Conservation (phyloP, 2,888 invertebrate genomes). For the Drosophila testacea region DNA sequence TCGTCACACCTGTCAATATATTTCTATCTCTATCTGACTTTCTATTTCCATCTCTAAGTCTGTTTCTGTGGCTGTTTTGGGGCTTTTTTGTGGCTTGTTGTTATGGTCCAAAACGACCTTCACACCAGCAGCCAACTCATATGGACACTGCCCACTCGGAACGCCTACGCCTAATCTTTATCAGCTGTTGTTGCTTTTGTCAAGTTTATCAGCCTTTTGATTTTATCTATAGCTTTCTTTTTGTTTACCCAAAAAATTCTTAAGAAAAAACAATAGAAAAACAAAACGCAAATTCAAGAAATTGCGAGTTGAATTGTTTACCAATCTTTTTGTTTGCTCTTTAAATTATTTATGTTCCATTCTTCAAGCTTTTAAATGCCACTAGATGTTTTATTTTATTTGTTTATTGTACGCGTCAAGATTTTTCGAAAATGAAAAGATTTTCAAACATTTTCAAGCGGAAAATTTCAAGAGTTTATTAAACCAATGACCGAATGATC, state of each 20-base stretch:
- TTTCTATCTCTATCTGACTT: neutral
- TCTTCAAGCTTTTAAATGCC: slow-evolving; percentile 12
- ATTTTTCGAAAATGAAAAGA: neutral
- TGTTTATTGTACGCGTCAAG: neutral
- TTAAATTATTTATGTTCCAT: slow-evolving; percentile 25
- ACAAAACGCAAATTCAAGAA: slow-evolving; percentile 24
- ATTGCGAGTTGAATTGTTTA: slow-evolving; percentile 34
- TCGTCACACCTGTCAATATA: slow-evolving; percentile 28
- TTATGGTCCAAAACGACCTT: slow-evolving; percentile 41
- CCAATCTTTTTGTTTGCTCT: slow-evolving; percentile 17
- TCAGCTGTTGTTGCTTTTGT: slow-evolving; percentile 20
- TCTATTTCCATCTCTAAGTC: neutral
- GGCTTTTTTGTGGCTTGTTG: slow-evolving; percentile 5
- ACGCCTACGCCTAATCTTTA: slow-evolving; percentile 24
- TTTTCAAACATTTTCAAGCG: neutral
- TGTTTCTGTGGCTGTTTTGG: slow-evolving; percentile 2
- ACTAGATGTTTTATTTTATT: slow-evolving; percentile 14
- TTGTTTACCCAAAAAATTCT: slow-evolving; percentile 41
- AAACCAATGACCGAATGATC: neutral
- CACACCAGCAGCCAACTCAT: slow-evolving; percentile 32
- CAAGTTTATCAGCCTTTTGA: slow-evolving; percentile 38
- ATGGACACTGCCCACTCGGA: slow-evolving; percentile 26
- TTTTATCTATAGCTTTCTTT: slow-evolving; percentile 16
- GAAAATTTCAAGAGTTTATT: neutral
- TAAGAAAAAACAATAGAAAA: slow-evolving; percentile 21